Base-by-base conservation (phyloP, 1,140 invertebrate genomes). In the Cepaea nemoralis region DNA sequence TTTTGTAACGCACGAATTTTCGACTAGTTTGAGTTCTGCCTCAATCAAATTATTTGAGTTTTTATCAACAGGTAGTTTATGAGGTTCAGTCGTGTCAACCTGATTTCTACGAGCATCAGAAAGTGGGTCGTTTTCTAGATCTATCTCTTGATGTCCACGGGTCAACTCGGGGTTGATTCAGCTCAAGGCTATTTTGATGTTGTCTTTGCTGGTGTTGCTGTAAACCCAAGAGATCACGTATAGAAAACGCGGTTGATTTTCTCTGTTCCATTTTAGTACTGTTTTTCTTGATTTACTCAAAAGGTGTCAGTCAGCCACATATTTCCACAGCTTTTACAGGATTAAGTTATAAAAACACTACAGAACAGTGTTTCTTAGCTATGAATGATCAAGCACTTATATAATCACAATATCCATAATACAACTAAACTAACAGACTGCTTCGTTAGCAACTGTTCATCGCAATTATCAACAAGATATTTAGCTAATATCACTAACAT, bases 161-260 rank as follows among this genome's bases (percentile, higher is more conserved):
- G 40, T 27, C 31, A 71, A 39, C 69, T 39, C 22, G 16, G 19
- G 37, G 35, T 5, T 48, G 19, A 14, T 35, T 50, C 2, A 27
- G 42, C 27, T 71, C 37, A 8, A 50, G 73, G 16, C 10, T 16
- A n/a, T 45, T 2, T 22, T 50, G 73, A 33, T 75, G 42, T 35
- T 75, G 73, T 50, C 35, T 75, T 2, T 37, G 50, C 27, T 76
- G 74, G 10, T 76, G 74, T 31, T 77, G 76, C 31, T 69, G 59
- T 31, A 79, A 27, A 48, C 77, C 77, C 19, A 79, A 35, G 8
- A 79, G 42, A 63, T 79, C 77, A 31, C 77, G 19, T 31, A 79
- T 79, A 14, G 77, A 79, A 69, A 79, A 79, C 1, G 77, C 77
- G 45, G 77, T 79, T 14, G 77, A 45, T 27, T 79, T 79, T 69